phyloP scores from a whole-genome alignment of 2,888 invertebrate species.

The Melangyna quadrimaculata region DNA sequence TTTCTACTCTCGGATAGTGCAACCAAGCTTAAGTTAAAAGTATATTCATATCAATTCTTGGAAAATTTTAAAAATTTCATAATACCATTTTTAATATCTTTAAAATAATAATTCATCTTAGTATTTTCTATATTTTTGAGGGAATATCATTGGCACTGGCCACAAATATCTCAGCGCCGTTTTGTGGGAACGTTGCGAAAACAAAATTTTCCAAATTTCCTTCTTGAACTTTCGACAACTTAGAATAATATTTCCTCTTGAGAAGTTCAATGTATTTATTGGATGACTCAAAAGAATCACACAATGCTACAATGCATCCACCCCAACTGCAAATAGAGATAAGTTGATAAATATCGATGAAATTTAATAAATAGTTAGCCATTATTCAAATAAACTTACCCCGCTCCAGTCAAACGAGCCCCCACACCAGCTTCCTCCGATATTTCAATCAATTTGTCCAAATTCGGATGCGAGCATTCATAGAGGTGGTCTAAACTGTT shows the following conservation, averaged over 20 bases:
- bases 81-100: conserved; percentile 52
- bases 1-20: no score
- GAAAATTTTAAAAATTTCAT: neutral
- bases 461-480: conserved; percentile 94
- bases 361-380: neutral
- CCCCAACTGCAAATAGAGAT: conserved; percentile 92
- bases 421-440: conserved; percentile 88
- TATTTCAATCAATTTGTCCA: conserved; percentile 91
- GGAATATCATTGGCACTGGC: neutral
- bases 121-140: conserved; percentile 20
- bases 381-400: conserved; percentile 81
- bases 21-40: no score
- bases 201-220: conserved; percentile 83
- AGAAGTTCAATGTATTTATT: conserved; percentile 86
- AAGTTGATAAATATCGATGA: neutral
- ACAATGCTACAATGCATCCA: conserved; percentile 93
- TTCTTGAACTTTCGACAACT: conserved; percentile 82
- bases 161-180: conserved; percentile 78
- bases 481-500: conserved; percentile 91
- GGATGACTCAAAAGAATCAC: conserved; percentile 83
- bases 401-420: conserved; percentile 97
- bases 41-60: neutral
- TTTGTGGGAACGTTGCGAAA: conserved; percentile 85
- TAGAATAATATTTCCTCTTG: conserved; percentile 86
- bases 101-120: neutral